Evolutionary conservation across 2,113 vertebrate genomes (phyloP).

Genomic region (Anoplopoma fimbria): DNA sequence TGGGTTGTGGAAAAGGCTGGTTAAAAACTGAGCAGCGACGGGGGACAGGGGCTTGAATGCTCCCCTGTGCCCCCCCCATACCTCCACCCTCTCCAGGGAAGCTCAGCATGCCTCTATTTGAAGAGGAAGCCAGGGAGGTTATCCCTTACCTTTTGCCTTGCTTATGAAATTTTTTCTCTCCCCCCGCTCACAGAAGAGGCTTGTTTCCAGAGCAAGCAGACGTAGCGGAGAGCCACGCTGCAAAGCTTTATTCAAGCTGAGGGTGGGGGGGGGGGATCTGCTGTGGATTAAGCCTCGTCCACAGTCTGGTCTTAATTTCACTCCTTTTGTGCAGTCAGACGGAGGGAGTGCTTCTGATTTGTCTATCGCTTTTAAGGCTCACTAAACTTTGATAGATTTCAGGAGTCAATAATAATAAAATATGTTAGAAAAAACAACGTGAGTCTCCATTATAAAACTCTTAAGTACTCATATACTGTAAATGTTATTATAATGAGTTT

Average conservation of each 20-base stretch:
- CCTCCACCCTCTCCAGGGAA: conserved; percentile 56
- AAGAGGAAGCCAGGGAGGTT: conserved; percentile 61
- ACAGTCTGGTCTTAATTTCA: conserved; percentile 79
- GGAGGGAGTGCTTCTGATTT: conserved; percentile 74
- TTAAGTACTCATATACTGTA: neutral
- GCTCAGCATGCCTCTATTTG: conserved; percentile 67
- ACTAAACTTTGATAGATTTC: conserved; percentile 58
- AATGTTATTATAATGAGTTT: neutral
- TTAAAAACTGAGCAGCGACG: conserved; percentile 65
- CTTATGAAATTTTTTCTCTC: conserved; percentile 61
- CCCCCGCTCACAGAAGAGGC: conserved; percentile 68
- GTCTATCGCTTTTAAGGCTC: conserved; percentile 69
- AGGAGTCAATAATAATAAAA: conserved; percentile 52
- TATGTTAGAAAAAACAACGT: neutral
- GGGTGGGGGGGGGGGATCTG: conserved; percentile 70
- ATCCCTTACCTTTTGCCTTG: conserved; percentile 62
- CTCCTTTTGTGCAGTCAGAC: conserved; percentile 72
- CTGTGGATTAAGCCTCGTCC: conserved; percentile 77
- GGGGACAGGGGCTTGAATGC: conserved; percentile 36
- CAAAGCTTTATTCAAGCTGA: conserved; percentile 72
- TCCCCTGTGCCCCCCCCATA: conserved; percentile 40
- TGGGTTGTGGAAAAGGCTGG: conserved; percentile 65
- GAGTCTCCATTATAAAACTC: neutral
- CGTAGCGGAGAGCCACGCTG: conserved; percentile 57
- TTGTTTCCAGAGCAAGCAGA: conserved; percentile 77